These are phyloP conservation scores for Cisticola juncidis DNA, from an alignment of 2,113 vertebrate genomes.

Conservation along the genomic window DNA sequence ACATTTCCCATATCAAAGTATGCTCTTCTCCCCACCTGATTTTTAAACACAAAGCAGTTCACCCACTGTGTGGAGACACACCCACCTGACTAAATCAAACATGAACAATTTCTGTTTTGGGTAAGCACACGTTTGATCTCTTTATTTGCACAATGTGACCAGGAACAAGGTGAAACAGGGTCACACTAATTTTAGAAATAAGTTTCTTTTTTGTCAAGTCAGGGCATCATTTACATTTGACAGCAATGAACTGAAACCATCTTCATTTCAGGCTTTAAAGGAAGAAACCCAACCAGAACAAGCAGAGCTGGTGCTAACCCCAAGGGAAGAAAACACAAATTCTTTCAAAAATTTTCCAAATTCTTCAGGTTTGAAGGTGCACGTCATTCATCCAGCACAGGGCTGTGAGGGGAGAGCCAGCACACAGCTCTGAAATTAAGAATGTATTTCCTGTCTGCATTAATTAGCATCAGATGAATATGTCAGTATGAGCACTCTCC, in stretches of 20 bases:
- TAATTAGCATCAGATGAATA: not conserved
- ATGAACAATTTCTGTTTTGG: not conserved
- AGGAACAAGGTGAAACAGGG: not conserved
- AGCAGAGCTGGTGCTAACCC: not conserved
- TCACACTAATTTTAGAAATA: not conserved
- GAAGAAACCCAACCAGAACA: not conserved
- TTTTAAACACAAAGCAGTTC: not conserved
- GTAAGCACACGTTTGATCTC: not conserved
- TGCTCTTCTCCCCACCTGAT: not conserved
- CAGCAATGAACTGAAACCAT: not conserved
- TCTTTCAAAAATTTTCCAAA: too few relatives aligned
- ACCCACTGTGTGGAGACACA: not conserved
- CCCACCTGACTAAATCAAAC: not conserved
- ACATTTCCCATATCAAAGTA: not conserved
- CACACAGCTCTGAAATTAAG: not conserved
- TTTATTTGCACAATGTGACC: not conserved
- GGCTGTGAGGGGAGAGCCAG: not conserved
- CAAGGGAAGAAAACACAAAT: not conserved
- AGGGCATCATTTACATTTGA: not conserved
- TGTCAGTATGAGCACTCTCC: not conserved
- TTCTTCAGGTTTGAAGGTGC: not conserved
- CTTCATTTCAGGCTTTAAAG: not conserved
- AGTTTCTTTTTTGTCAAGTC: not conserved
- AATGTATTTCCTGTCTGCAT: not conserved
- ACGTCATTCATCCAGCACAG: not conserved